These are phyloP conservation scores for Ophthalmolycus amberensis DNA, from an alignment of 2,113 vertebrate species.

Conservation along the genomic window DNA sequence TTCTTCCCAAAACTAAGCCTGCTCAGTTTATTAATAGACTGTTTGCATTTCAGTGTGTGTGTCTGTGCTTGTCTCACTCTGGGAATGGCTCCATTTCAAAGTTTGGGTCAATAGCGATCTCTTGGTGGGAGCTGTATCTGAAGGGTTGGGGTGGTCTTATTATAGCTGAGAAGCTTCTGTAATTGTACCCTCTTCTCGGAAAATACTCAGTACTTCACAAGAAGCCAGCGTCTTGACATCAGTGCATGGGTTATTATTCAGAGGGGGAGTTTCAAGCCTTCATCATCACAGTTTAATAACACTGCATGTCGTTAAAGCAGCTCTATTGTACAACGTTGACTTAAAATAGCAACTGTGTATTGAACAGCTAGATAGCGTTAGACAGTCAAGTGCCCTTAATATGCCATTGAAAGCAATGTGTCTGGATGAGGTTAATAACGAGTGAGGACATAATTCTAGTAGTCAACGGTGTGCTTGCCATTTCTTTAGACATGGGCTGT, in stretches of 20 bases:
- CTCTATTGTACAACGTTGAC: neutral
- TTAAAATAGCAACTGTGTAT: neutral
- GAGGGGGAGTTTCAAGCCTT: conserved; percentile 20
- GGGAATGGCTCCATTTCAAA: conserved; percentile 59
- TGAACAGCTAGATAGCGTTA: neutral
- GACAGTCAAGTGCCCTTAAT: neutral
- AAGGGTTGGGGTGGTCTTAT: conserved; percentile 72
- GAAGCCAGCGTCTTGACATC: conserved; percentile 31
- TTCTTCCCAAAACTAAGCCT: conserved; percentile 47
- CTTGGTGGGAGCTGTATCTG: conserved; percentile 50
- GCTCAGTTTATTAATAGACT: conserved; percentile 71
- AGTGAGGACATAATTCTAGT: neutral
- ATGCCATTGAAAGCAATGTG: neutral
- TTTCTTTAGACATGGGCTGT: neutral
- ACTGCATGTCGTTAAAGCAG: neutral
- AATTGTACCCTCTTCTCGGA: conserved; percentile 62
- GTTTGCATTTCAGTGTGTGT: conserved; percentile 40
- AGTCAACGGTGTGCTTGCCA: neutral
- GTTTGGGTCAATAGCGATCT: conserved; percentile 44
- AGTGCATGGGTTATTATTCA: conserved; percentile 23
- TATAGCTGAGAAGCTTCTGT: conserved; percentile 66
- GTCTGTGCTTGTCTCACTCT: conserved; percentile 40
- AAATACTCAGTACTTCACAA: conserved; percentile 50
- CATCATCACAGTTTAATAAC: conserved; percentile 37
- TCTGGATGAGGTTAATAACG: neutral